Base-by-base conservation (phyloP, 2,797 vertebrate genomes). In the Paedocypris micromegethes region DNA sequence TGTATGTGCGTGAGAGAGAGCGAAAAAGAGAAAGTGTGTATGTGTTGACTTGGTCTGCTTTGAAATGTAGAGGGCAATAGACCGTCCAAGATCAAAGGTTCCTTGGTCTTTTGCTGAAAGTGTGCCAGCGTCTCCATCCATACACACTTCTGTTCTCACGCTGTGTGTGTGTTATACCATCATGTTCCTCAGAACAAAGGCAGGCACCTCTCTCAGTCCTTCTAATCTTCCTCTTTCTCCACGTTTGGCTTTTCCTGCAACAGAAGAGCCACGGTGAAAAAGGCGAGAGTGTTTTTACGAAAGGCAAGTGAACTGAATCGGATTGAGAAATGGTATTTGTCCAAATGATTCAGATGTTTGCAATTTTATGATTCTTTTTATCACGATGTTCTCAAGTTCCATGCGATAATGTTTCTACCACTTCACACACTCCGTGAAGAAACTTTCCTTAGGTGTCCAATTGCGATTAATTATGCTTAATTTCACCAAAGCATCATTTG, bases 31-130 rank as follows among this genome's bases (percentile, higher is more conserved):
- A 23, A 23, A 23, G 23, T 23, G 23, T 23, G 23, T 23, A 23
- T 69, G 50, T 66, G 67, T 61, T 72, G 70, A 55, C 50, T 64
- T 9, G 61, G 44, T 75, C 72, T 56, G 9, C 52, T 66, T 73
- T 73, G 64, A 77, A 75, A 67, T 58, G 41, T 44, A 64, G 63
- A 68, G 66, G 66, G 66, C 40, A 67, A 58, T 74, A 67, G 47
- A 66, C 56, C 70, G 64, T 70, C 5, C 9, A 44, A 68, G 63
- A 75, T 73, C 70, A 72, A 74, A 75, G 76, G 43, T 39, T 45
- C 48, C 47, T 68, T 45, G 47, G 59, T 66, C 70, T 58, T 74
- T 74, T 50, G 38, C 62, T 74, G 51, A 70, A 66, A 69, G 51
- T 65, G 72, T 72, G 49, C 55, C 62, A 38, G 48, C 61, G 63